A percentile compares a stretch with the other conserved stretches of the same genome.
Evolutionary conservation across 2,888 invertebrate genomes (phyloP).

Genomic region (Conops quadrifasciatus): DNA sequence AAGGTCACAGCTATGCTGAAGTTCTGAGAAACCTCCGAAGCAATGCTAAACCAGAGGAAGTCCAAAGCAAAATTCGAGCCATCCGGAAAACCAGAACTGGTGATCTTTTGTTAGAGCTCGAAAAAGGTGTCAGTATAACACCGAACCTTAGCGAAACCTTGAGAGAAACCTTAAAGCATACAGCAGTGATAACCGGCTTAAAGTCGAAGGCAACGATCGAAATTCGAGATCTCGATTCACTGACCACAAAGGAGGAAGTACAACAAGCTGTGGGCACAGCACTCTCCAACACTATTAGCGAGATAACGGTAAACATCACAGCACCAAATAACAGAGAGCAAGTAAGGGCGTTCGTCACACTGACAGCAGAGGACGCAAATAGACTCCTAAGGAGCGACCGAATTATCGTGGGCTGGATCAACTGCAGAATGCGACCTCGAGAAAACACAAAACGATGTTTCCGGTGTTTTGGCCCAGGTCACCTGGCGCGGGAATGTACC

Average conservation of each 20-base stretch:
- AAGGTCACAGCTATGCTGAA: too few species aligned
- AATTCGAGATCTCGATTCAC: conserved; percentile 1
- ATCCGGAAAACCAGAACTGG: not conserved
- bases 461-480: not conserved
- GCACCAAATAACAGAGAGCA: too few species aligned
- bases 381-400: too few species aligned
- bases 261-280: not conserved
- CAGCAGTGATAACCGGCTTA: not conserved
- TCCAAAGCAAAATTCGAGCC: too few species aligned
- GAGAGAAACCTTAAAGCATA: not conserved
- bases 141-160: not conserved
- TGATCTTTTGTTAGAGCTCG: not conserved
- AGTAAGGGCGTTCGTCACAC: not conserved
- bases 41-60: too few species aligned
- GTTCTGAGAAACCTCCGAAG: too few species aligned
- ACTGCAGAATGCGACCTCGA: not conserved
- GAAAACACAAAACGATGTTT: not conserved
- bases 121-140: not conserved
- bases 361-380: not conserved
- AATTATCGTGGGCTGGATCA: not conserved
- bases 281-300: too few species aligned
- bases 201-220: not conserved
- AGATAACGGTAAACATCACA: too few species aligned
- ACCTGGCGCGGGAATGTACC: not conserved
- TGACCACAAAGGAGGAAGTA: conserved; percentile 5